A percentile compares a stretch with the other conserved stretches of the same genome.
Conservation (phyloP, 2,113 vertebrate genomes). For the Macaca nemestrina region DNA sequence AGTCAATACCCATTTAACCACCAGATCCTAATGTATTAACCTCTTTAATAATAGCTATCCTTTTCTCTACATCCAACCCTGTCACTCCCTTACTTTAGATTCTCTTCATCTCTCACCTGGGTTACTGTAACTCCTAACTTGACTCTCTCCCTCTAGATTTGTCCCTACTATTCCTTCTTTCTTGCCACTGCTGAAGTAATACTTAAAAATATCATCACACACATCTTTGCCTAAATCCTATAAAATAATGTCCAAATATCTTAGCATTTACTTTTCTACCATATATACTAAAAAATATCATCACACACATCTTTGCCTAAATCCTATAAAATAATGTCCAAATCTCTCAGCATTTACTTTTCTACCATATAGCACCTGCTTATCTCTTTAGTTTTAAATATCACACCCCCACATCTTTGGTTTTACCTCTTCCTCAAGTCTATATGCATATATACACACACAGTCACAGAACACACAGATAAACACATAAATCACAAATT, state of each 20-base stretch:
- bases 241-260: not conserved
- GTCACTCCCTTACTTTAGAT: not conserved
- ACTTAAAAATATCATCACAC: slow-evolving; percentile 13
- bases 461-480: not conserved
- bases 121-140: not conserved
- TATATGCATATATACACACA: not conserved
- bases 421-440: not conserved
- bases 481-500: not conserved
- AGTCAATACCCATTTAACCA: not conserved
- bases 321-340: not conserved
- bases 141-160: not conserved
- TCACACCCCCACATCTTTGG: not conserved
- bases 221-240: not conserved
- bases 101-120: not conserved
- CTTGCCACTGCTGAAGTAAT: not conserved
- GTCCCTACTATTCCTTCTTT: not conserved
- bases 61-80: not conserved
- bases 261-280: not conserved
- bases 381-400: not conserved
- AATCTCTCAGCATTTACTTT: not conserved
- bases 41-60: not conserved
- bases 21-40: not conserved
- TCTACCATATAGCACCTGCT: not conserved
- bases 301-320: not conserved
- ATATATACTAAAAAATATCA: slow-evolving; percentile 3